Base-by-base conservation (phyloP, 37 sponge, comb jelly and placozoan species). In the Lycopodina hypogea region DNA sequence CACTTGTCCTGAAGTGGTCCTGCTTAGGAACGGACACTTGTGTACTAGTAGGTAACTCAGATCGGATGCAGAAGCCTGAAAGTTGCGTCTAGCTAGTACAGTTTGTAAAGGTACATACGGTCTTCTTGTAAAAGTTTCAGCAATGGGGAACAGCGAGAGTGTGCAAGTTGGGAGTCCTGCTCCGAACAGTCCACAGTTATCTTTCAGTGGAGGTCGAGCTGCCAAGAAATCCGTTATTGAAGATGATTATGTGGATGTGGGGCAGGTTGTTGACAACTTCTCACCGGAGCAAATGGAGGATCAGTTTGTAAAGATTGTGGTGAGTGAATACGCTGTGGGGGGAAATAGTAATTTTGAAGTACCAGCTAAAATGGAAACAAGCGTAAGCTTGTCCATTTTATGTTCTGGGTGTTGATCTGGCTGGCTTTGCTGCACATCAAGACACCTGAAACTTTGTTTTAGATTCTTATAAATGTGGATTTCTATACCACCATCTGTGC, bases 171-270 rank as follows among this genome's bases (percentile, higher is more conserved):
- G 48, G 8, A 45, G 48, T 45, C 48, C 48, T 45, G 48, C 9
- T 12, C 4, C 4, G 4, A 9, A 9, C 4, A 9, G 48, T 4
- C 9, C 48, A 9, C 48, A 45, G 48, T 45, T 45, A 17, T 59
- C 60, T 59, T 59, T 28, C 60, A 59, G 18, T 59, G 60, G 60
- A 59, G 15, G 12, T 26, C 60, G 60, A 17, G 12, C 28, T 6
- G 7, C 66, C 2, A 65, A 32, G 35, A 28, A 34, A 45, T 12
- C 4, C 3, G 18, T 65, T 15, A n/a, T n/a, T n/a, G 66, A 65
- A 65, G 66, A 65, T 26, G 74, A 73, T 19, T 73, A 56, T 73
- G 74, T 73, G 74, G 74, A 73, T 6, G 34, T 73, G 15, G 50
- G 56, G 48, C 14, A 35, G 2, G 74, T 15, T 1, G 3, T 53